Evolutionary conservation across 2,113 vertebrate genomes (phyloP), one percentile per base, ranked within the genome.

Genomic region (Rafetus swinhoei): DNA sequence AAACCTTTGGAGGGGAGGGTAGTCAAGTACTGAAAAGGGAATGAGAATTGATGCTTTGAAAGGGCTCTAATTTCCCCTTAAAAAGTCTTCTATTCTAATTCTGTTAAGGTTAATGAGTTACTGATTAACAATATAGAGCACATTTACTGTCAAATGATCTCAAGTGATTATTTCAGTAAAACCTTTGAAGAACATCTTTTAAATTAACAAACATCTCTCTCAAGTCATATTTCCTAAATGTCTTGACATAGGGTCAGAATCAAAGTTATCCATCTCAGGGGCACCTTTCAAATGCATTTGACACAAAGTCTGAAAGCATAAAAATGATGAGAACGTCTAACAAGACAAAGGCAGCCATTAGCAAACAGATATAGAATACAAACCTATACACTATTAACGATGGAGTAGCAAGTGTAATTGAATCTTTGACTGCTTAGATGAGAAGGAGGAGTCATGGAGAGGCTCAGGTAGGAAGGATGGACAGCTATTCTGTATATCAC

Each of bases 111-210:
- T 92, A 92, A 92, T 59, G 90, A 84, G 85, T 87, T 87, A 79
- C 90, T 84, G 90, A 92, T 87, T 92, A 92, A 88, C 53, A 84
- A 84, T 81, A 92, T 85, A 84, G 90, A 86, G 72, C 74, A 87
- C 52, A 79, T 87, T 76, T 92, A 80, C 79, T 79, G 81, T 87
- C 54, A n/a, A 87, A 92, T 84, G 79, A 80, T 87, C 81, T n/a
- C 18, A 18, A 32, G 53, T 35, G 53, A 81, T 50, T 59, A 87
- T 92, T 79, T 92, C 81, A 69, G 74, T 54, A 57, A 80, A 72
- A 52, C 39, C 85, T 87, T 92, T 92, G 81, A 92, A 92, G 85
- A 79, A 55, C 29, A 12, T 82, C 24, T 91, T 60, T 35, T 76
- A 85, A 86, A 82, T 87, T 79, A 59, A 87, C n/a, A 80, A 83